Conservation (phyloP, 2,888 invertebrate species). For the Tribolium freemani region DNA sequence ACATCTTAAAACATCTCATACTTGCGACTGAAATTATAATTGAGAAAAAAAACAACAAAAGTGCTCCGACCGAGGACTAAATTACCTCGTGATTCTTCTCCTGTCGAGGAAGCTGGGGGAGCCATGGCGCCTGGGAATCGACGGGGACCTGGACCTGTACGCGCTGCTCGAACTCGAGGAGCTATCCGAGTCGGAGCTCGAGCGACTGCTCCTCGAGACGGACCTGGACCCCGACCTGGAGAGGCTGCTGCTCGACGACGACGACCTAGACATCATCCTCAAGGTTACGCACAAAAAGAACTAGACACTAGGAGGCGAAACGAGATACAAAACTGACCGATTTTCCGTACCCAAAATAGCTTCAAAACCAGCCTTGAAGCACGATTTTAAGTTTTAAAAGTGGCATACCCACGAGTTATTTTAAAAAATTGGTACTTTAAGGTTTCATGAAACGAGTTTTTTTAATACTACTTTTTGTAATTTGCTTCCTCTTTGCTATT, state of each 20-base stretch:
- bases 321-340: too few species aligned
- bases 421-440: too few species aligned
- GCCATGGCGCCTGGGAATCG: constrained; percentile 92
- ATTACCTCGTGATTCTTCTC: constrained; percentile 94
- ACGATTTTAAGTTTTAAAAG: too few species aligned
- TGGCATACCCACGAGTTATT: too few species aligned
- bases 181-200: constrained; percentile 70
- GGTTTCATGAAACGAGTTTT: too few species aligned
- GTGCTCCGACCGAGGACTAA: neutral
- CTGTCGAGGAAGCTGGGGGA: constrained; percentile 95
- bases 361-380: too few species aligned
- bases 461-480: too few species aligned
- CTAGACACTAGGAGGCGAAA: too few species aligned
- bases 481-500: too few species aligned
- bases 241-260: constrained; percentile 59
- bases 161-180: constrained; percentile 72
- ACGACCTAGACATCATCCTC: constrained; percentile 48
- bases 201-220: constrained; percentile 65
- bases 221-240: constrained; percentile 65
- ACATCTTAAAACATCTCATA: constrained; percentile 54
- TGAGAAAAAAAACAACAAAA: constrained; percentile 58
- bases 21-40: constrained; percentile 68
- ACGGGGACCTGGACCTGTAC: constrained; percentile 83
- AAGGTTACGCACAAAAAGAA: neutral
- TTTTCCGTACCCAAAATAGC: too few species aligned